Percentiles rank a stretch among this genome's conserved stretches.
Conservation (phyloP, 1,140 invertebrate genomes). For the Drosophila littoralis region DNA sequence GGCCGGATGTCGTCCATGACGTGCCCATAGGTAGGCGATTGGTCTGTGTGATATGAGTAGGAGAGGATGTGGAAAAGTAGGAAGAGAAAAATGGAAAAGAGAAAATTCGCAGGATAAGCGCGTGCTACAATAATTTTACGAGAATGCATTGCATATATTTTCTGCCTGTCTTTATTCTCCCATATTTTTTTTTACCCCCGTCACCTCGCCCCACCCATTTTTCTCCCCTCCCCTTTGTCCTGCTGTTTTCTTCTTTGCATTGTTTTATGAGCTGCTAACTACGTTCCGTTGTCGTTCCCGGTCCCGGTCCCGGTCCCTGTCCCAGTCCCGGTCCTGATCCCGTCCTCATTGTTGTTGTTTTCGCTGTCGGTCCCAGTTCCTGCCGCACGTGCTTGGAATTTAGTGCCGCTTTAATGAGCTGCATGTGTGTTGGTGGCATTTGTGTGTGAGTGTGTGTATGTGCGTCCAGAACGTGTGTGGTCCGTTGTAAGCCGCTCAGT, state of each 20-base stretch:
- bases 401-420: constrained; percentile 75
- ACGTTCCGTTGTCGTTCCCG: constrained; percentile 57
- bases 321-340: background rate
- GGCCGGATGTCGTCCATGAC: constrained; percentile 89
- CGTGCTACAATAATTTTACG: constrained; percentile 44
- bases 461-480: constrained; percentile 43
- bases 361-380: constrained; percentile 51
- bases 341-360: constrained; percentile 17
- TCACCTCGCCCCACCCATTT: background rate
- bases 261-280: constrained; percentile 82
- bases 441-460: constrained; percentile 15
- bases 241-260: constrained; percentile 36
- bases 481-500: constrained; percentile 52
- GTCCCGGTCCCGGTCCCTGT: background rate
- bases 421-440: constrained; percentile 57
- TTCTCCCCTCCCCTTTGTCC: background rate
- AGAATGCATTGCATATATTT: constrained; percentile 60
- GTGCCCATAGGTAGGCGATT: constrained; percentile 76
- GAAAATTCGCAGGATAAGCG: constrained; percentile 47
- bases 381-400: constrained; percentile 73
- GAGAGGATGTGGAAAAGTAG: background rate
- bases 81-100: constrained; percentile 10
- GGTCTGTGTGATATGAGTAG: constrained; percentile 54
- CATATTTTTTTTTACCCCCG: constrained; percentile 3
- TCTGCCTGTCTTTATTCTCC: constrained; percentile 12